Percentiles rank a stretch among this genome's conserved stretches.
phyloP scores from a whole-genome alignment of 30 jellyfish, hydroid and myxozoan genomes.

The Nemopilema nomurai region DNA sequence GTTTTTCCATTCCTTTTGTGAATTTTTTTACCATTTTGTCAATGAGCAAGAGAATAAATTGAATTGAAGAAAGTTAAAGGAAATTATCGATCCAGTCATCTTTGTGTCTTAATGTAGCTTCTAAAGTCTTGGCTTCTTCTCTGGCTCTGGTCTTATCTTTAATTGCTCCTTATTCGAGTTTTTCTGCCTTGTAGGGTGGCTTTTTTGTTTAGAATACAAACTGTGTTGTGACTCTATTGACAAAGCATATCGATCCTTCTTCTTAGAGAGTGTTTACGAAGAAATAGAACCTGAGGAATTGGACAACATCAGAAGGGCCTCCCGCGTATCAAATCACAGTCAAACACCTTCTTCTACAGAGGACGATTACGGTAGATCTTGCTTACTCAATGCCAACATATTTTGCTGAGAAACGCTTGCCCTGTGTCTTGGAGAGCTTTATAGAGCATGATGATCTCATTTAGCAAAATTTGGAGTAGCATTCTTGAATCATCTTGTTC shows the following conservation, averaged over 20 bases:
- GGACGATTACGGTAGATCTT: conserved; percentile 16
- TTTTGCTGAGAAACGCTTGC: too few relatives aligned
- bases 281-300: conserved; percentile 54
- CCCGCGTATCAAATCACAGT: not conserved
- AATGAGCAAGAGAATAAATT: too few relatives aligned
- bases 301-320: not conserved
- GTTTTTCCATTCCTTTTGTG: not conserved
- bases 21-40: not conserved
- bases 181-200: too few relatives aligned
- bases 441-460: too few relatives aligned
- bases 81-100: not conserved
- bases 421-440: too few relatives aligned
- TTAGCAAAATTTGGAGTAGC: too few relatives aligned
- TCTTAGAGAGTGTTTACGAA: conserved; percentile 38
- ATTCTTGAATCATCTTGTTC: too few relatives aligned
- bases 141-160: not conserved
- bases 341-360: not conserved
- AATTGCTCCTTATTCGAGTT: too few relatives aligned
- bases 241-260: not conserved
- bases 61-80: too few relatives aligned
- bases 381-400: not conserved
- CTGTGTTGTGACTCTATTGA: too few relatives aligned
- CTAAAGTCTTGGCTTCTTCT: not conserved
- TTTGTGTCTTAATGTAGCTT: not conserved
- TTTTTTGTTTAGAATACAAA: too few relatives aligned